Evolutionary conservation across 2,888 invertebrate genomes (phyloP), one percentile per base, ranked within the genome.

Genomic region (Aleiodes testaceus): DNA sequence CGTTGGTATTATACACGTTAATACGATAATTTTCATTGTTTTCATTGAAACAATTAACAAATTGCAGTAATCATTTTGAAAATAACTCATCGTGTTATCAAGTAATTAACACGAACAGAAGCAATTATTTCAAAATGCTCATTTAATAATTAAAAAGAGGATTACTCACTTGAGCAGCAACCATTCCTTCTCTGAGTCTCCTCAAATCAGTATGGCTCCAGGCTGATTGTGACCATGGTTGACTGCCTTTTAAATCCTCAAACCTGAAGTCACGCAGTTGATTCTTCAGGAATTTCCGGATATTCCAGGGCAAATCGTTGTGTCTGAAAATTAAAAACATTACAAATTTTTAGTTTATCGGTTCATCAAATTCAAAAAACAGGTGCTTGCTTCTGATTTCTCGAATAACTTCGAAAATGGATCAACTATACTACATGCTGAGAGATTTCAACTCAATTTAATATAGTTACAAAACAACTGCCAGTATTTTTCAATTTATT

Each of bases 261-360:
- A 93, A 93, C 82, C 91, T 91, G 86, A 96, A 95, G 87, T 95
- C 94, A 87, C 94, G 93, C 80, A 96, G 92, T 87, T 93, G 93
- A 88, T 96, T 96, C 88, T 95, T 95, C 86, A 95, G 90, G 89
- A 96, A 95, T 89, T 95, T 95, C 78, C 96, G 90, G 87, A 96
- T 95, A 88, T 96, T 96, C 95, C 95, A 96, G 12, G 96, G 95
- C 77, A 96, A 89, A 88, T 96, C 96, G 89, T 96, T 96, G 91
- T 96, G 96, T 78, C 95, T 95, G 88, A 7, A 26, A 26, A 2
- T 26, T 26, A 1, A 2, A 26, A 22, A 22, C 2, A 22, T 3
- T 22, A 22, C 22, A 2, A 22, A 22, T 22, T 22, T 22, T 22
- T 2, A 22, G 4, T 22, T 22, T 22, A 22, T 22, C 22, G 2